Evolutionary conservation across 1,140 invertebrate genomes (phyloP), one percentile per base, ranked within the genome.

Genomic region (Kradibia gibbosae): DNA sequence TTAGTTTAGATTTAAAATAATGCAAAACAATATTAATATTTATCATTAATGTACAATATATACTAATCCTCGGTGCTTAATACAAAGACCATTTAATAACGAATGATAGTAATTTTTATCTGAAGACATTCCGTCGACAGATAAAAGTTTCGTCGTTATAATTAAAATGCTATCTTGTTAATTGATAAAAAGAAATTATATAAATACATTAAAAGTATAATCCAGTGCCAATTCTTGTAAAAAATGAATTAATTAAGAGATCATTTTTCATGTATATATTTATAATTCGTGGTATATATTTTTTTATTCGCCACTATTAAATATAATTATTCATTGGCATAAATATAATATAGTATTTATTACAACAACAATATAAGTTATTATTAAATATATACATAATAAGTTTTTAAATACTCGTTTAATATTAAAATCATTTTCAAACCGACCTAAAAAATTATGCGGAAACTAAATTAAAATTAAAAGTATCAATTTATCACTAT

Each of bases 1-100:
- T 74, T n/a, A 4, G 34, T 55, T 74, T 74, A 36, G 11, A 55
- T 11, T 72, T 72, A 28, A 72, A 72, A 72, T 50, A 72, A 31
- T 50, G 50, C 31, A 22, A 8, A 73, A 50, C 7, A 53, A 50
- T 36, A 73, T 73, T 28, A 34, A 17, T 7, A 34, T 73, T 73
- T 13, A 50, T 73, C n/a, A n/a, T n/a, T n/a, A n/a, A 73, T 73
- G 15, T 55, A 55, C 48, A 73, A 34, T 5, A 22, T 22, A 53
- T 50, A 20, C 50, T 28, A 34, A 4, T 28, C 55, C 36, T 7
- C 3, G 48, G 36, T 73, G 31, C 55, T 34, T 73, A 28, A 73
- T 28, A 53, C 31, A 34, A 15, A 73, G 42, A 28, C 39, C 67
- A 70, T 42, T 28, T 28, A 48, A 48, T 48, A 42, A n/a, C 5